A percentile compares a stretch with the other conserved stretches of the same genome.
Conservation (phyloP, 2,113 vertebrate genomes). For the Eretmochelys imbricata region DNA sequence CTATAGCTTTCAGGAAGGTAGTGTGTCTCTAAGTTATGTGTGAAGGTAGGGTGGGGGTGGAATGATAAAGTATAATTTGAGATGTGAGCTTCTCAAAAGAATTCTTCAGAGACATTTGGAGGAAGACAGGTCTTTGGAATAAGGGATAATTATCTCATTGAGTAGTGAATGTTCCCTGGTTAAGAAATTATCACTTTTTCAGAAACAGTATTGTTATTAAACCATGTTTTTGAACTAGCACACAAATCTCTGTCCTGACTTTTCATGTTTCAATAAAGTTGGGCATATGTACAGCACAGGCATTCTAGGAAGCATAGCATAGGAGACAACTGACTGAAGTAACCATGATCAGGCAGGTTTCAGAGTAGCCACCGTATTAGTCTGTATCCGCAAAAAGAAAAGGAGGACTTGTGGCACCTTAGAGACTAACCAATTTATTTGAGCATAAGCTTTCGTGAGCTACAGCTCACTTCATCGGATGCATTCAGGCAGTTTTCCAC, state of each 20-base stretch:
- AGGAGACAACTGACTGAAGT: neutral
- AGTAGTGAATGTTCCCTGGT: neutral
- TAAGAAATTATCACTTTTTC: neutral
- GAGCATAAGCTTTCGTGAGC: too few species aligned
- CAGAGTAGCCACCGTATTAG: too few species aligned
- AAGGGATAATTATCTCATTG: neutral
- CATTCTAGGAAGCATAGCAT: neutral
- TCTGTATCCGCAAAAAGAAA: too few species aligned
- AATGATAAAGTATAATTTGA: neutral
- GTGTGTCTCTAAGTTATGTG: neutral
- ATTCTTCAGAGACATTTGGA: neutral
- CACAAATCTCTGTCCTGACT: neutral
- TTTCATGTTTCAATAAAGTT: neutral
- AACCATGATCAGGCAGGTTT: neutral
- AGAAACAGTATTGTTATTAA: neutral
- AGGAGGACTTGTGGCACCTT: too few species aligned
- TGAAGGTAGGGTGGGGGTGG: neutral
- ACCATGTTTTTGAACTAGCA: neutral
- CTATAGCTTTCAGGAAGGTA: conserved; percentile 6
- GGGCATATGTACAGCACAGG: fast-evolving
- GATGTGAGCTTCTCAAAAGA: neutral
- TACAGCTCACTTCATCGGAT: too few species aligned
- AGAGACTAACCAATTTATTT: too few species aligned
- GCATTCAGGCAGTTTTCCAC: neutral
- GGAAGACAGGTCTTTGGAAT: neutral